Conservation (phyloP, 2,113 vertebrate genomes). For the Xyliphius kryptos region DNA sequence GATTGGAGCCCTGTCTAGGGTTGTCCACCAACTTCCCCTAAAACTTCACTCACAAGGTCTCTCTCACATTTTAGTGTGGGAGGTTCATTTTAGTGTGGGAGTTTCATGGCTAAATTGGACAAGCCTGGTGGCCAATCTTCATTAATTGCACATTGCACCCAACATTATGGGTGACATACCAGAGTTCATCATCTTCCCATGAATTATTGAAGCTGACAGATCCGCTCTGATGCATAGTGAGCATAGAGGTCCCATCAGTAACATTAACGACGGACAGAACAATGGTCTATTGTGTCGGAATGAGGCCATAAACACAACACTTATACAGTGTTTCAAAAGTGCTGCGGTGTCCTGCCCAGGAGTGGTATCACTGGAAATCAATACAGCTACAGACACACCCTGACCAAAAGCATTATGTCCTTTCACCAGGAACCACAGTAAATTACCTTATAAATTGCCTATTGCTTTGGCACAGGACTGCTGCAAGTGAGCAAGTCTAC, state of each 20-base stretch:
- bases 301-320: background rate
- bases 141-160: too few species aligned
- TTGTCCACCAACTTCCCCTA: too few species aligned
- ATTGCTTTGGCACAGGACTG: background rate
- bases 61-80: too few species aligned
- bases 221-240: slow-evolving; percentile 1
- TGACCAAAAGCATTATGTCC: background rate
- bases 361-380: background rate
- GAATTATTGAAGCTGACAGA: background rate
- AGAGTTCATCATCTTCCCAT: too few species aligned
- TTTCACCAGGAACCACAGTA: background rate
- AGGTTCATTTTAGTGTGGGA: too few species aligned
- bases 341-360: background rate
- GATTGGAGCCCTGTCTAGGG: too few species aligned
- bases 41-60: too few species aligned
- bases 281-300: background rate
- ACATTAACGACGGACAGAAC: background rate
- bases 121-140: too few species aligned
- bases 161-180: too few species aligned
- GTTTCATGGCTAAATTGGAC: too few species aligned
- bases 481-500: background rate
- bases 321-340: background rate
- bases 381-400: background rate
- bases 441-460: background rate
- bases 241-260: background rate